These are phyloP conservation scores for Nomada ferruginata DNA, from an alignment of 2,888 invertebrate genomes.

Conservation along the genomic window DNA sequence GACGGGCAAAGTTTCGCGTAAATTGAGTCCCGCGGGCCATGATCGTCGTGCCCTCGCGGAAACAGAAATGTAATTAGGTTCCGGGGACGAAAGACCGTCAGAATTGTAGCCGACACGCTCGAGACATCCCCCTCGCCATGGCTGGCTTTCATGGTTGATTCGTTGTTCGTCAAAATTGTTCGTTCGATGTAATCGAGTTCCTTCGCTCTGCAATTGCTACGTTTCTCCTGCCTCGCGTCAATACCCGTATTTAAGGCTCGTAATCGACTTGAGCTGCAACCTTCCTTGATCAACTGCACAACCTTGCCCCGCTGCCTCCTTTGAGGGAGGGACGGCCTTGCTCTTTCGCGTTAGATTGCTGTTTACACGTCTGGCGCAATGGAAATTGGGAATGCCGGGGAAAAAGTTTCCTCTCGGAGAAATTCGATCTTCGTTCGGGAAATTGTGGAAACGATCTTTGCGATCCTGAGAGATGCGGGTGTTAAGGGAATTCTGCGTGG, in stretches of 20 bases:
- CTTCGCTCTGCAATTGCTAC: constrained; percentile 23
- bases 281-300: constrained; percentile 27
- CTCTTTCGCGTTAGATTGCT: background rate
- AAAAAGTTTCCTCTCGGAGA: too few relatives aligned
- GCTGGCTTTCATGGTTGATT: constrained; percentile 15
- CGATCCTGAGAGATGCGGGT: too few relatives aligned
- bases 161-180: constrained; percentile 50
- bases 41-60: constrained; percentile 20
- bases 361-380: too few relatives aligned
- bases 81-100: background rate
- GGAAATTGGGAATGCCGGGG: too few relatives aligned
- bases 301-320: background rate
- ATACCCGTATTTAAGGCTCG: constrained; percentile 34
- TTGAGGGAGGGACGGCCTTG: background rate
- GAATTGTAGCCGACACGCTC: constrained; percentile 3
- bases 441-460: too few relatives aligned
- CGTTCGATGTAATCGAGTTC: constrained; percentile 41
- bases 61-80: constrained; percentile 43
- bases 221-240: background rate
- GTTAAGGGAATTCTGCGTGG: too few relatives aligned
- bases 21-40: constrained; percentile 23
- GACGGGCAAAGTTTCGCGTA: constrained; percentile 32
- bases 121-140: background rate
- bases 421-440: too few relatives aligned
- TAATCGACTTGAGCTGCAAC: constrained; percentile 25